A percentile compares a stretch with the other conserved stretches of the same genome.
phyloP scores from a whole-genome alignment of 2,113 vertebrate genomes.

The human (Homo sapiens) region GRCh38 chr1:234785001-234785500 shows the following conservation, averaged over 20 bases:
- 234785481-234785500: not conserved
- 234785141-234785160: not conserved
- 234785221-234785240: not conserved
- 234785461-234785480: not conserved
- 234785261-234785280: slow-evolving; percentile 45
- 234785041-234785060: not conserved
- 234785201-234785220: not conserved
- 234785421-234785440: not conserved
- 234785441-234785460: not conserved
- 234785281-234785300: not conserved
- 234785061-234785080: not conserved
- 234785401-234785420: not conserved
- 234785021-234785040: not conserved
- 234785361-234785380: not conserved
- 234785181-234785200: not conserved
- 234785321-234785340: not conserved
- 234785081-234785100: not conserved
- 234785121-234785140: not conserved
- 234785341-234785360: not conserved
- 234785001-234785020: not conserved
- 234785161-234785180: not conserved
- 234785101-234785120: not conserved
- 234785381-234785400: not conserved
- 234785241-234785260: not conserved
- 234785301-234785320: not conserved